Conservation (phyloP, 37 sponge, comb jelly and placozoan species). For the Aphrocallistes beatrix region DNA sequence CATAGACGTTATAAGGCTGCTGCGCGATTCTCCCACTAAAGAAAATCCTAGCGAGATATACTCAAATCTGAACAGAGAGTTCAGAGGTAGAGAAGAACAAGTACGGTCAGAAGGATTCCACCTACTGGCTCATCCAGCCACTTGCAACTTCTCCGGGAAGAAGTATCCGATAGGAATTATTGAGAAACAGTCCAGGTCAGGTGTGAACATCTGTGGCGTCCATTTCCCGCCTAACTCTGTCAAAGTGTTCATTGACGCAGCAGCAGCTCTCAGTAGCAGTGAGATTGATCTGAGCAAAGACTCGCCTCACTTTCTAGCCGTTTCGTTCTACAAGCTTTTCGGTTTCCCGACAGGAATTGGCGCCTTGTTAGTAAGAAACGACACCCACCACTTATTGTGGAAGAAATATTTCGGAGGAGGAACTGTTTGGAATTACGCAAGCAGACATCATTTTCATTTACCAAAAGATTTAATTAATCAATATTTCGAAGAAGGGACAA, state of each 20-base stretch:
- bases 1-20: no score
- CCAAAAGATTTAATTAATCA: conserved; percentile 27
- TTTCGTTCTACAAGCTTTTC: conserved; percentile 93
- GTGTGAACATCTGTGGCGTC: background rate
- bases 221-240: conserved; percentile 19
- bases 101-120: background rate
- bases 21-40: background rate
- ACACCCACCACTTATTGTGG: conserved; percentile 30
- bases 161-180: conserved; percentile 51
- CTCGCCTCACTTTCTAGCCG: conserved; percentile 63
- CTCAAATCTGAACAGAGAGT: background rate
- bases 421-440: conserved; percentile 54
- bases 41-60: background rate
- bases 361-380: conserved; percentile 61
- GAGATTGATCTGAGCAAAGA: conserved; percentile 47
- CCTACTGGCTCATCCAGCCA: conserved; percentile 85
- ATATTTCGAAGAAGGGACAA: conserved; percentile 68
- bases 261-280: conserved; percentile 51
- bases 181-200: background rate
- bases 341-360: conserved; percentile 92
- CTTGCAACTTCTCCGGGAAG: conserved; percentile 76
- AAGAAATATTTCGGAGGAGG: conserved; percentile 75
- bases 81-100: background rate
- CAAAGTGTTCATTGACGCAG: conserved; percentile 67
- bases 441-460: conserved; percentile 35